Conservation (phyloP, 2,888 invertebrate species). For the Geophilus truncorum region DNA sequence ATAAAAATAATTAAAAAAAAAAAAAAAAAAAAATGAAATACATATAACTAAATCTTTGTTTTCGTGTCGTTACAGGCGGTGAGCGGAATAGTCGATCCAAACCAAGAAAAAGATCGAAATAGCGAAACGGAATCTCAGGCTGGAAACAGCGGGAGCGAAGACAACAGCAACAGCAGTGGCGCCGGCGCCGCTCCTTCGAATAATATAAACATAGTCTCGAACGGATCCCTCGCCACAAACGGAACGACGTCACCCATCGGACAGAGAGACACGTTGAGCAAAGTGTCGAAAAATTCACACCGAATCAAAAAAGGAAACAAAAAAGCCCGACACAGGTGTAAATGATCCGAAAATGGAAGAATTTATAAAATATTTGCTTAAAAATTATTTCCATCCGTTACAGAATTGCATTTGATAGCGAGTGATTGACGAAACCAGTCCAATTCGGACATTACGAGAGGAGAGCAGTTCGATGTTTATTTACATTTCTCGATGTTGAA, state of each 20-base stretch:
- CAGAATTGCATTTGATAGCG: constrained; percentile 35
- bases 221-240: constrained; percentile 28
- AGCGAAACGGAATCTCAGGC: constrained; percentile 85
- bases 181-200: constrained; percentile 31
- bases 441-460: not conserved
- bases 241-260: constrained; percentile 28
- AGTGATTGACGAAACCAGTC: constrained; percentile 1
- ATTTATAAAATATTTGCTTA: constrained; percentile 37
- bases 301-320: constrained; percentile 73
- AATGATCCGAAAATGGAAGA: constrained; percentile 32
- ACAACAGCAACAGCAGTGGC: constrained; percentile 46
- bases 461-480: not conserved
- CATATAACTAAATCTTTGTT: too few species aligned
- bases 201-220: not conserved
- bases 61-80: constrained; percentile 61
- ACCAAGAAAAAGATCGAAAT: constrained; percentile 64
- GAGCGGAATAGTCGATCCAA: constrained; percentile 70
- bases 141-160: constrained; percentile 55
- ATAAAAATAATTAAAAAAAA: too few species aligned
- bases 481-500: not conserved
- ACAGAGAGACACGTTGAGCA: constrained; percentile 53
- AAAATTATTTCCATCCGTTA: constrained; percentile 6
- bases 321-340: constrained; percentile 72
- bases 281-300: constrained; percentile 50
- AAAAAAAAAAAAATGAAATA: too few species aligned